These are phyloP conservation scores for Drosophila orosa DNA, from an alignment of 1,140 invertebrate genomes.

Conservation along the genomic window DNA sequence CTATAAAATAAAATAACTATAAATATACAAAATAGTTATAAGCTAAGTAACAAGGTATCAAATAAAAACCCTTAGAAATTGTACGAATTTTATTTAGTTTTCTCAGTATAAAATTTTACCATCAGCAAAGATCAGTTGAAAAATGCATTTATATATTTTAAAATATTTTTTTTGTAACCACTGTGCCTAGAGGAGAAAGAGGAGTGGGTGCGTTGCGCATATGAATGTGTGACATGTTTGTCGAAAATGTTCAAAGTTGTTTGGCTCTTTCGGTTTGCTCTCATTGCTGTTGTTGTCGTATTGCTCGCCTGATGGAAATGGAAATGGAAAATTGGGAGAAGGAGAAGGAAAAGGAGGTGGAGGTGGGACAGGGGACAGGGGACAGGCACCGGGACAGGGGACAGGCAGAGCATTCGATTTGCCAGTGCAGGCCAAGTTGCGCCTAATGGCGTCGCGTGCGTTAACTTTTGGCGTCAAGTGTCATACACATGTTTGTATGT, in stretches of 20 bases:
- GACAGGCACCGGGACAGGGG: conserved; percentile 8
- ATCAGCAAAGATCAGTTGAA: background rate
- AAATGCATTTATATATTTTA: background rate
- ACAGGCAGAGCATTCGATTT: conserved; percentile 38
- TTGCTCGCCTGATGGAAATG: conserved; percentile 46
- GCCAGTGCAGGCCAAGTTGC: conserved; percentile 64
- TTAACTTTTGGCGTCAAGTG: conserved; percentile 79
- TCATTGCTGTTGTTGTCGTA: conserved; percentile 30
- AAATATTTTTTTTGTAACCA: conserved; percentile 1
- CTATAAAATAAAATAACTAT: background rate
- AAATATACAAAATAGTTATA: background rate
- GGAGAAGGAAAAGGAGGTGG: background rate
- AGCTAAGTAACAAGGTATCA: too few species aligned
- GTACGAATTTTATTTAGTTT: too few species aligned
- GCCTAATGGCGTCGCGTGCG: conserved; percentile 75
- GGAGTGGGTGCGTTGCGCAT: conserved; percentile 50
- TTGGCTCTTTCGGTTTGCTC: conserved; percentile 44
- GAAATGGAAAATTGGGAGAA: conserved; percentile 10
- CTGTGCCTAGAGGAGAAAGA: conserved; percentile 15
- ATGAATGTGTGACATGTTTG: conserved; percentile 79
- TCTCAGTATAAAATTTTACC: background rate
- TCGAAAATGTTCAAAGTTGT: conserved; percentile 80
- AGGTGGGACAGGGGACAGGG: background rate
- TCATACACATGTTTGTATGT: conserved; percentile 24
- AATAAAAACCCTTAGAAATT: too few species aligned